A percentile compares a stretch with the other conserved stretches of the same genome.
These are phyloP conservation scores for Orchestia grillus DNA, from an alignment of 1,140 invertebrate species.

Conservation along the genomic window DNA sequence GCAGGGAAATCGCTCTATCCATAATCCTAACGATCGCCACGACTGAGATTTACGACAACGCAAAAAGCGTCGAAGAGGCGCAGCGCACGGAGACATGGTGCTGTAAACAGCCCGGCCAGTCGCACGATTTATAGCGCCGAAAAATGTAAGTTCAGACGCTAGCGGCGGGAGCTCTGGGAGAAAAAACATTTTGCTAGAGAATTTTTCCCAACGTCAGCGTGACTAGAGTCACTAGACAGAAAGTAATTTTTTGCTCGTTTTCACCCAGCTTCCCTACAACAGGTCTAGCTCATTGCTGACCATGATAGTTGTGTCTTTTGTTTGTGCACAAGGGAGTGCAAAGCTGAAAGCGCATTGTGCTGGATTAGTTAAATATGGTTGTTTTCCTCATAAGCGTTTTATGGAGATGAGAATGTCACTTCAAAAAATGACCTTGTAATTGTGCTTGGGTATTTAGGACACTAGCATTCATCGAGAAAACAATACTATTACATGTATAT, in stretches of 20 bases:
- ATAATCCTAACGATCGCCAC: background rate
- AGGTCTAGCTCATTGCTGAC: background rate
- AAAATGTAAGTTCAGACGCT: background rate
- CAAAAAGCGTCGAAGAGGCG: background rate
- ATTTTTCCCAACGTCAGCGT: background rate
- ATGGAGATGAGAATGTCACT: too few relatives aligned
- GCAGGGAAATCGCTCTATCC: conserved; percentile 16
- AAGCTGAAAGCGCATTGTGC: too few relatives aligned
- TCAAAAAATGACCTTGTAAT: too few relatives aligned
- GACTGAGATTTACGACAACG: background rate
- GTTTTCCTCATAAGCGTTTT: too few relatives aligned
- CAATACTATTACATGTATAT: too few relatives aligned
- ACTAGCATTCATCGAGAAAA: too few relatives aligned
- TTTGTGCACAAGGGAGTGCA: too few relatives aligned
- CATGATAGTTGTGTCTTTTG: background rate
- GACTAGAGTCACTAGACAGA: background rate
- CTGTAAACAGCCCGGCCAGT: background rate
- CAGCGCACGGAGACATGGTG: background rate
- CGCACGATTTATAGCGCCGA: background rate
- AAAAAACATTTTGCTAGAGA: background rate
- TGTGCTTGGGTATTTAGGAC: too few relatives aligned
- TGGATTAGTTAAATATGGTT: too few relatives aligned
- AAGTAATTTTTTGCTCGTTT: background rate
- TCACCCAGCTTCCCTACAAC: background rate
- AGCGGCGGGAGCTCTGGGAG: background rate